Evolutionary conservation across 2,888 invertebrate genomes (phyloP).

Genomic region (Agrilus mali): DNA sequence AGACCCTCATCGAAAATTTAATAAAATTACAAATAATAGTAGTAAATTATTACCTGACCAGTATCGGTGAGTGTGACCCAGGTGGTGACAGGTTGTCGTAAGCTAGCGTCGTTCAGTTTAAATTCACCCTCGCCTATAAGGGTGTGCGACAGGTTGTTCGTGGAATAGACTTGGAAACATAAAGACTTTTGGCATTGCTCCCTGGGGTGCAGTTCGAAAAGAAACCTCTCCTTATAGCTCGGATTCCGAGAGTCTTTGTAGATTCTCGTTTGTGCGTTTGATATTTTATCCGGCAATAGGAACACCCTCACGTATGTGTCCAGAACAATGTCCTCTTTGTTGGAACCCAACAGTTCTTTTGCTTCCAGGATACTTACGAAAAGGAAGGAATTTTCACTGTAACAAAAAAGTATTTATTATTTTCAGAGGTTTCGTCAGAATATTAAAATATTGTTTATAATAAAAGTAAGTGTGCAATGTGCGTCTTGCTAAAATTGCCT

Average conservation of each 20-base stretch:
- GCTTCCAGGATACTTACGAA: conserved; percentile 66
- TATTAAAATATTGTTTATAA: no score
- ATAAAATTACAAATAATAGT: neutral
- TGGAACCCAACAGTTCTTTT: conserved; percentile 52
- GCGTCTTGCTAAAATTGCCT: no score
- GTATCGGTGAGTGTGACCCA: conserved; percentile 67
- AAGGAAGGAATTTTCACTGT: conserved; percentile 39
- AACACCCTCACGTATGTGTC: conserved; percentile 68
- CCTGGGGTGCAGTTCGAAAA: conserved; percentile 47
- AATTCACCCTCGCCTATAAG: conserved; percentile 57
- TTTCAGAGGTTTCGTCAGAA: no score
- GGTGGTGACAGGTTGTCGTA: conserved; percentile 57
- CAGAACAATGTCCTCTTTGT: conserved; percentile 43
- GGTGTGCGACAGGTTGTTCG: conserved; percentile 49
- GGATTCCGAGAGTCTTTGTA: conserved; percentile 57
- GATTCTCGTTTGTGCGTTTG: conserved; percentile 56
- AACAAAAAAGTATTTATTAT: conserved; percentile 7
- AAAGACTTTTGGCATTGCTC: conserved; percentile 46
- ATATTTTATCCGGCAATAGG: conserved; percentile 56
- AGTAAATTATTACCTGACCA: conserved; percentile 40
- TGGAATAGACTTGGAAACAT: conserved; percentile 56
- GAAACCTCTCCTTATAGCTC: conserved; percentile 65
- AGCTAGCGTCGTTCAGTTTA: conserved; percentile 48
- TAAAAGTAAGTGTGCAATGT: no score
- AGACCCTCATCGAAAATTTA: no score